A percentile compares a stretch with the other conserved stretches of the same genome.
phyloP scores from a whole-genome alignment of 1,140 invertebrate genomes.

The Cylas formicarius region DNA sequence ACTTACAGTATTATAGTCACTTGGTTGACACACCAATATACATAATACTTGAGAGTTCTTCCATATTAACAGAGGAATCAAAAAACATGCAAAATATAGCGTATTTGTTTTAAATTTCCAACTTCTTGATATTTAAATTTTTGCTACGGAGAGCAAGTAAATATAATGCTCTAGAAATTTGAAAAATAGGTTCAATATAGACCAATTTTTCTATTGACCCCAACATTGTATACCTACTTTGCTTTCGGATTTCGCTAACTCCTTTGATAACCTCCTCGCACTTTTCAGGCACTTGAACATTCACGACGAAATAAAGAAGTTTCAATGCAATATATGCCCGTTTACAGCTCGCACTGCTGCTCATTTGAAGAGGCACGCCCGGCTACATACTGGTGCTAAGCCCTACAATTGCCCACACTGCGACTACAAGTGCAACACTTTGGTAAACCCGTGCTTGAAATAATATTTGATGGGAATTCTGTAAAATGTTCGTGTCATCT shows the following conservation, averaged over 20 bases:
- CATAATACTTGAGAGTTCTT: no score
- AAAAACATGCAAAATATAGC: no score
- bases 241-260: not conserved
- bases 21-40: no score
- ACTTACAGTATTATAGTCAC: no score
- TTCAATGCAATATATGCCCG: slow-evolving; percentile 55
- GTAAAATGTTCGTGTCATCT: slow-evolving; percentile 23
- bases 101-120: no score
- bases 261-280: no score
- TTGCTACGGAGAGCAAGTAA: no score
- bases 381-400: slow-evolving; percentile 69
- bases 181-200: no score
- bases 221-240: not conserved
- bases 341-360: slow-evolving; percentile 59
- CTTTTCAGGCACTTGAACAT: slow-evolving; percentile 48
- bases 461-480: not conserved
- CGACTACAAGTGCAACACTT: slow-evolving; percentile 65
- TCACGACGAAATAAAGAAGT: slow-evolving; percentile 51
- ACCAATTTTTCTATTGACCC: no score
- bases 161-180: no score
- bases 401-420: slow-evolving; percentile 84
- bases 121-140: no score
- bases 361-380: slow-evolving; percentile 69
- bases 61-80: no score
- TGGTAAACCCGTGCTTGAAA: slow-evolving; percentile 51